phyloP scores from a whole-genome alignment of 2,113 vertebrate species.

The Eptesicus fuscus region DNA sequence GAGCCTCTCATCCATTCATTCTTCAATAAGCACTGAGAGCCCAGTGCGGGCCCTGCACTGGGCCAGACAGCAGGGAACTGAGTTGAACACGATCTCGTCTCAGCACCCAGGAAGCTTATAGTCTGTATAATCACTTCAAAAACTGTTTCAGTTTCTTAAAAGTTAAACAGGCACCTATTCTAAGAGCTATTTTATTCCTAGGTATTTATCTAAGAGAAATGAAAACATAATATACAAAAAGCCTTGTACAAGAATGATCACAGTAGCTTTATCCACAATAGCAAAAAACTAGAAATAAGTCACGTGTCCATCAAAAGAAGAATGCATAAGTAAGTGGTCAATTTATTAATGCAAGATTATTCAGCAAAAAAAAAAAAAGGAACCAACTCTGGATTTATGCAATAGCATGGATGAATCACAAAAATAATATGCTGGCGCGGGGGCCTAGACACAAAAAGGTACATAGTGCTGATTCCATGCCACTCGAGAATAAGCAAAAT shows the following conservation, averaged over 20 bases:
- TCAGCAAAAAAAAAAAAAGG: neutral
- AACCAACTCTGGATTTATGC: neutral
- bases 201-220: neutral
- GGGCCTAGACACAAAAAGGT: neutral
- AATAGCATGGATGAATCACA: neutral
- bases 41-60: neutral
- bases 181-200: neutral
- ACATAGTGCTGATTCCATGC: neutral
- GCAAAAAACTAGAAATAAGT: neutral
- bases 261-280: neutral
- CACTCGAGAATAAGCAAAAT: neutral
- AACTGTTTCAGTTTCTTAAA: neutral
- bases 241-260: neutral
- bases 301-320: neutral
- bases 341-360: neutral
- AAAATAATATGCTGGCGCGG: neutral
- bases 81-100: neutral
- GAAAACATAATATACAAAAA: constrained; percentile 29
- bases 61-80: neutral
- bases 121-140: neutral
- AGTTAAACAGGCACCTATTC: neutral
- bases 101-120: neutral
- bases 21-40: neutral
- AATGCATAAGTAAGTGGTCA: neutral
- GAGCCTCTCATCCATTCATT: neutral